Conservation (phyloP, 2,113 vertebrate species). For the Tragelaphus strepsiceros region DNA sequence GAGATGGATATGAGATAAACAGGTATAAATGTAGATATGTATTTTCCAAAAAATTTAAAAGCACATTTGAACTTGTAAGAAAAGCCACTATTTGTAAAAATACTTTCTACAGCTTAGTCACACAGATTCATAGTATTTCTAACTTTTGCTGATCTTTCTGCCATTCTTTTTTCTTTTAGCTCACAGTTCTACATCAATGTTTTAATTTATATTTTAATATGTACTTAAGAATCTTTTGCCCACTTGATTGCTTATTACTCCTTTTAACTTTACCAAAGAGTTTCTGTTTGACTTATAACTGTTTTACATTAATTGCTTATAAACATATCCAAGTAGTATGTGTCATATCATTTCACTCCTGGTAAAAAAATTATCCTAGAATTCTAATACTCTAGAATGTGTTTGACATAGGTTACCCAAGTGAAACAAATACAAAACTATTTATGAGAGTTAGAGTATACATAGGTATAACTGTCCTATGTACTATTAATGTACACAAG, state of each 20-base stretch:
- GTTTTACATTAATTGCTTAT: background rate
- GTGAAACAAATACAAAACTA: conserved; percentile 15
- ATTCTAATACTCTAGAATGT: background rate
- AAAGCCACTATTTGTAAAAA: conserved; percentile 30
- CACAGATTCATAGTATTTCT: conserved; percentile 26
- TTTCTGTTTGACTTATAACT: conserved; percentile 14
- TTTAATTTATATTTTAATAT: conserved; percentile 30
- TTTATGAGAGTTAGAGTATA: background rate
- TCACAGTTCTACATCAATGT: background rate
- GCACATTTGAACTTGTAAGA: conserved; percentile 5
- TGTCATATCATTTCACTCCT: conserved; percentile 9
- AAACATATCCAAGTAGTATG: background rate
- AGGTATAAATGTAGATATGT: background rate
- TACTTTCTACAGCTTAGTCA: background rate
- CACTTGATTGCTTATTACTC: background rate
- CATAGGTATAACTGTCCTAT: background rate
- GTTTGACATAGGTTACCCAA: background rate
- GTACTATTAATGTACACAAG: background rate
- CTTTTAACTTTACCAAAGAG: background rate
- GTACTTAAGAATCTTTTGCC: background rate
- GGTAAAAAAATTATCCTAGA: background rate
- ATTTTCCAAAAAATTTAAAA: conserved; percentile 17
- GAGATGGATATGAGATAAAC: background rate
- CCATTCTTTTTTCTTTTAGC: conserved; percentile 30
- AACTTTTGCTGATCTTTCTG: conserved; percentile 20